Conservation (phyloP, 64 coral and sea anemone species). For the Acropora tenuis region DNA sequence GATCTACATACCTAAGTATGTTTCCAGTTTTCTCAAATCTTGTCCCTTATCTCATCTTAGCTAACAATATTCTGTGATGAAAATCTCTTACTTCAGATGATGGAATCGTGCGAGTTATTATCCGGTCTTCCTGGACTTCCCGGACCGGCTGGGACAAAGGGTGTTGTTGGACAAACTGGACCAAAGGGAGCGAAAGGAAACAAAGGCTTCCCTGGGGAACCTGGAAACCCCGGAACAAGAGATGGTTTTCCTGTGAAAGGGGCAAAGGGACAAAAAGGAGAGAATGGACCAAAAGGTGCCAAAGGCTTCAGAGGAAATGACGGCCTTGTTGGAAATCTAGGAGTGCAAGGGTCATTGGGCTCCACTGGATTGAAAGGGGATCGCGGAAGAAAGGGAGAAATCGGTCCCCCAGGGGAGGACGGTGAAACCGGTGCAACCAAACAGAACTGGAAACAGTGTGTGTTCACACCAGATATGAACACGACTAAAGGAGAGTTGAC, state of each 20-base stretch:
- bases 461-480: constrained; percentile 74
- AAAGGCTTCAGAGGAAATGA: constrained; percentile 18
- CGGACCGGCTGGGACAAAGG: constrained; percentile 53
- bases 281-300: constrained; percentile 57
- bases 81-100: constrained; percentile 64
- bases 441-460: constrained; percentile 89
- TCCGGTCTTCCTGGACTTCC: constrained; percentile 59
- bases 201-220: constrained; percentile 60
- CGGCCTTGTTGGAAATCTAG: constrained; percentile 27
- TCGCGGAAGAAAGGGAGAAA: constrained; percentile 39
- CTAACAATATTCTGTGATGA: not conserved
- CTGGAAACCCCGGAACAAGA: constrained; percentile 10
- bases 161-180: not conserved
- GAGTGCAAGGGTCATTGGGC: constrained; percentile 51
- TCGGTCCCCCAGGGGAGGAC: constrained; percentile 36
- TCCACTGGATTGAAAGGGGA: constrained; percentile 40
- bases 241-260: constrained; percentile 48
- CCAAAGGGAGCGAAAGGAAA: constrained; percentile 27
- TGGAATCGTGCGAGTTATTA: constrained; percentile 78
- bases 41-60: not conserved
- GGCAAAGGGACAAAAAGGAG: constrained; percentile 65
- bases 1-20: too few relatives aligned
- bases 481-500: constrained; percentile 42
- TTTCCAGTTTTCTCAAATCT: too few relatives aligned
- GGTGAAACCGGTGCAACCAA: constrained; percentile 56